Conservation (phyloP, 2,888 invertebrate genomes). For the Drosophila mayaguana region DNA sequence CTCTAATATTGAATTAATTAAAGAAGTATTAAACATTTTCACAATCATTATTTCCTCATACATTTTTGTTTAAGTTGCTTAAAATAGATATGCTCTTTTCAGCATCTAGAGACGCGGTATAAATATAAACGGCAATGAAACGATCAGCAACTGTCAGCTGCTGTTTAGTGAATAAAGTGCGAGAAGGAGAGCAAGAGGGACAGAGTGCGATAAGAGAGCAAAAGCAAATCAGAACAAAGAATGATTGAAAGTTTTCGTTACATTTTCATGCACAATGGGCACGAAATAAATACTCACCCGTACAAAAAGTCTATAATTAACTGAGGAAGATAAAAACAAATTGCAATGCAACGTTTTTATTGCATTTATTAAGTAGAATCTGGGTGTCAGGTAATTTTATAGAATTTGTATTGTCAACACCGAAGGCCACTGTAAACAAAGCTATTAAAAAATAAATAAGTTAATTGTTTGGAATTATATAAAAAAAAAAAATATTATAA, state of each 20-base stretch:
- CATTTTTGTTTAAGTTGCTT: not conserved
- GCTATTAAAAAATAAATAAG: not conserved
- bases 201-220: slow-evolving; percentile 4
- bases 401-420: not conserved
- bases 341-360: not conserved
- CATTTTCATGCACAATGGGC: slow-evolving; percentile 4
- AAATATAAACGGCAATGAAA: not conserved
- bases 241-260: not conserved
- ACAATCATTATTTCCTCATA: not conserved
- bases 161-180: not conserved
- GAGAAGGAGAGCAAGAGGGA: not conserved
- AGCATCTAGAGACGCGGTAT: not conserved
- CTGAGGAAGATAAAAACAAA: not conserved
- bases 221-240: slow-evolving; percentile 3
- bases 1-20: too few species aligned
- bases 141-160: not conserved
- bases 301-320: not conserved
- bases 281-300: not conserved
- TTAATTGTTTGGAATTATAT: not conserved
- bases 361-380: not conserved
- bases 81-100: not conserved
- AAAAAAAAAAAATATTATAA: too few species aligned
- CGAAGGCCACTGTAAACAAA: not conserved
- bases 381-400: not conserved
- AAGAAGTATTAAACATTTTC: not conserved